Percentiles rank a stretch among this genome's conserved stretches.
Conservation (phyloP, 2,797 vertebrate genomes). For the Halcyon badia region DNA sequence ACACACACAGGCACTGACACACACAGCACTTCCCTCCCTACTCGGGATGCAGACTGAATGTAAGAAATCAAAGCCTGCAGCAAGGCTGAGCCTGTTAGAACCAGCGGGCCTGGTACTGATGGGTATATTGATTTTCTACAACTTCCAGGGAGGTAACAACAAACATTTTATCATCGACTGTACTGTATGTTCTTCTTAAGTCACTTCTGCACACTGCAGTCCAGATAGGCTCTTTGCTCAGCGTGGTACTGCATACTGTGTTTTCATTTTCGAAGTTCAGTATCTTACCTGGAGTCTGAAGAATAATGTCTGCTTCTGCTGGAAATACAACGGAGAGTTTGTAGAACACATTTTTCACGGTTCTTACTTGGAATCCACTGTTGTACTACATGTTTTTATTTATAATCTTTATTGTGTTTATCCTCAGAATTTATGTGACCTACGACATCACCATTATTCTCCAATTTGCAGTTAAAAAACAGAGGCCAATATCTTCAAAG, state of each 20-base stretch:
- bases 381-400: neutral
- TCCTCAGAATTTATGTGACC: neutral
- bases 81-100: conserved; percentile 28
- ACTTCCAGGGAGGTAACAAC: conserved; percentile 46
- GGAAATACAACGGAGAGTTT: neutral
- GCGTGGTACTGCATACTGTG: neutral
- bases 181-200: neutral
- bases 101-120: neutral
- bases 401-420: neutral
- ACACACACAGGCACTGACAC: neutral
- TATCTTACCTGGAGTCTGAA: neutral
- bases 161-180: conserved; percentile 8
- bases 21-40: neutral
- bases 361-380: neutral
- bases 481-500: neutral
- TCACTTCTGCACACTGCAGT: neutral
- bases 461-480: neutral
- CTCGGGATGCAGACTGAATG: neutral
- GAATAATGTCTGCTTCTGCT: neutral
- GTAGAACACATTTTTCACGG: neutral
- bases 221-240: neutral
- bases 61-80: conserved; percentile 27
- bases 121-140: conserved; percentile 55
- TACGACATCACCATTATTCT: neutral
- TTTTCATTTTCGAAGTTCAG: neutral